Percentiles rank a stretch among this genome's conserved stretches.
Evolutionary conservation across 2,113 vertebrate species (phyloP).

Genomic region (Tenrec ecaudatus): DNA sequence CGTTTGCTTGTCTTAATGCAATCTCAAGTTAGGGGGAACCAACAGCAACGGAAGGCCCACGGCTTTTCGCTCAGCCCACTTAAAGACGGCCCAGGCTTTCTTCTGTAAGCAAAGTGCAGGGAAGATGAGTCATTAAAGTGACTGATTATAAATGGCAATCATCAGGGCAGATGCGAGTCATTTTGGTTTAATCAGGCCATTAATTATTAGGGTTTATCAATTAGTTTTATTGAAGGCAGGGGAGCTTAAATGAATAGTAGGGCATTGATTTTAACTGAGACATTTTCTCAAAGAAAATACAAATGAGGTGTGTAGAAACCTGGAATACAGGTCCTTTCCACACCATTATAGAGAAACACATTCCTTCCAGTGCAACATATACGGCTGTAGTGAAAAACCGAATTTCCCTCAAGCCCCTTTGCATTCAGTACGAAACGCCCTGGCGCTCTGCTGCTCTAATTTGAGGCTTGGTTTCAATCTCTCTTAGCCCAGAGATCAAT

Average conservation of each 20-base stretch:
- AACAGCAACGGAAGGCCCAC: constrained; percentile 27
- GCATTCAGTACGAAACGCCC: constrained; percentile 6
- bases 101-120: constrained; percentile 75
- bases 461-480: constrained; percentile 30
- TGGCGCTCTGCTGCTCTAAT: neutral
- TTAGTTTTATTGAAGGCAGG: constrained; percentile 81
- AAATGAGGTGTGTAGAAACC: constrained; percentile 65
- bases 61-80: constrained; percentile 50
- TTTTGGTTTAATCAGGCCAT: constrained; percentile 81
- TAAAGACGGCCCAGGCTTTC: constrained; percentile 57
- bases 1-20: constrained; percentile 60
- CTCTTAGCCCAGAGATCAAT: neutral
- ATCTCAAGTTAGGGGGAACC: constrained; percentile 57
- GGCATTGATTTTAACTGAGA: constrained; percentile 78
- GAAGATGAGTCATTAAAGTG: constrained; percentile 75
- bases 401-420: constrained; percentile 10
- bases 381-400: constrained; percentile 41
- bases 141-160: constrained; percentile 75
- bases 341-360: constrained; percentile 32
- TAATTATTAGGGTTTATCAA: constrained; percentile 83
- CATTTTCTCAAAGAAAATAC: constrained; percentile 77
- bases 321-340: constrained; percentile 42
- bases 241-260: constrained; percentile 75
- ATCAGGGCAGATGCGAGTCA: constrained; percentile 80
- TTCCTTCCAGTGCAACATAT: neutral